Base-by-base conservation (phyloP, 2,888 invertebrate genomes). In the Colostygia pectinataria region DNA sequence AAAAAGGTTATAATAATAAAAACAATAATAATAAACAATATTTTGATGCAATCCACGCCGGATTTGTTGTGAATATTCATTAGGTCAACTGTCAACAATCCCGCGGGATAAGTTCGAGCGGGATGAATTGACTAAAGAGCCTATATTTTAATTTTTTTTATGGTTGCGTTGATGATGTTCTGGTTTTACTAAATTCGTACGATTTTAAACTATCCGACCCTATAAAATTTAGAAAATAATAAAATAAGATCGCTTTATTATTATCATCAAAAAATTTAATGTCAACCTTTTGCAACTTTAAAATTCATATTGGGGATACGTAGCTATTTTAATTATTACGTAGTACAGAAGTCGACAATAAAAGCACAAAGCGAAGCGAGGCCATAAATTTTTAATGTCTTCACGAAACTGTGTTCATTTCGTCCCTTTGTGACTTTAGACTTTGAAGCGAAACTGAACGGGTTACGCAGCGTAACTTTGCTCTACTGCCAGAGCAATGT, bases 381-480 rank as follows among this genome's bases (percentile, higher is more conserved):
- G 55, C 68, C 68, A 76, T 87, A 83, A 80, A 85, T 83, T 81
- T 83, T 87, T 86, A 84, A 86, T 74, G 79, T 79, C 79, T 77
- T 83, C 74, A 73, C 75, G 69, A 82, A 83, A 78, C 77, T 69
- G 57, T 66, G 71, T 74, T 75, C 76, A 71, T 75, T 80, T 74
- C 71, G 72, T 72, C 72, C 70, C 76, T 77, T 75, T 77, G 75
- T 63, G 63, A 57, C 50, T 48, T 42, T 31, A 10, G 23, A 36
- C 43, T 43, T 36, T 39, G 33, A 34, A 39, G 33, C 28, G 33
- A 33, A 32, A 31, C 31, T 31, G 37, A 71, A 66, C 62, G 65
- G 59, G 63, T 60, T 60, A 61, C 54, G 64, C 66, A 58, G 57
- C 25, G 40, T 44, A 46, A 32, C 34, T 31, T 34, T 44, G 14